Conservation (phyloP, 37 sponge, comb jelly and placozoan genomes). For the Agelas oroides region DNA sequence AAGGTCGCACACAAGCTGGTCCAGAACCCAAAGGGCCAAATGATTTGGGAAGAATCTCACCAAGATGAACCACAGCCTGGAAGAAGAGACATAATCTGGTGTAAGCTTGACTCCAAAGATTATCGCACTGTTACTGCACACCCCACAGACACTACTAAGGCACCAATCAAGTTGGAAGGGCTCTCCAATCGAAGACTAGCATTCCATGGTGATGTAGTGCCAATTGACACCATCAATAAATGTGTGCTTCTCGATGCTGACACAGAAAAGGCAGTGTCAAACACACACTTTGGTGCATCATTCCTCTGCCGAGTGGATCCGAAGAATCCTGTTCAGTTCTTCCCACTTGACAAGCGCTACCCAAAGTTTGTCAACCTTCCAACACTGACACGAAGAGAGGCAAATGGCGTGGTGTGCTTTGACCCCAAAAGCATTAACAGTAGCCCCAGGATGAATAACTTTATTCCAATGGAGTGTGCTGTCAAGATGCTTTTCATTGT, state of each 20-base stretch:
- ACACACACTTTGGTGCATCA: conserved; percentile 17
- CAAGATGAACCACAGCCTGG: too few relatives aligned
- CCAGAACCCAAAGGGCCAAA: conserved; percentile 8
- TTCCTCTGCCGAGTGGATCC: conserved; percentile 56
- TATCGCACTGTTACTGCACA: conserved; percentile 24
- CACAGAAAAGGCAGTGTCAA: conserved; percentile 19
- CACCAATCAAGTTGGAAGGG: conserved; percentile 16
- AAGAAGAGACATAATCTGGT: not conserved
- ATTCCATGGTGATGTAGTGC: conserved; percentile 51
- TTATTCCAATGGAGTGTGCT: conserved; percentile 41
- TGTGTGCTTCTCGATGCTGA: conserved; percentile 11
- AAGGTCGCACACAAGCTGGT: not conserved
- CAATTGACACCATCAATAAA: not conserved
- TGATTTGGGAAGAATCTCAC: not conserved
- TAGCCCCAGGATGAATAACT: conserved; percentile 9
- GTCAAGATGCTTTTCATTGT: conserved; percentile 48
- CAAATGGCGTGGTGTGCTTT: conserved; percentile 21
- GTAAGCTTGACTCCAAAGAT: not conserved
- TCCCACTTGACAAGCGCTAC: conserved; percentile 38
- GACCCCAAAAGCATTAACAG: conserved; percentile 27
- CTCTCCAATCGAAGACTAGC: conserved; percentile 24
- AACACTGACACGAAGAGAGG: conserved; percentile 13
- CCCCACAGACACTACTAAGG: conserved; percentile 30
- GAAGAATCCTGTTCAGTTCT: conserved; percentile 48
- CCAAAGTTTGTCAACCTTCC: conserved; percentile 68